Percentiles rank a stretch among this genome's conserved stretches.
Conservation (phyloP, 92 coral and sea anemone genomes). For the Heteractis magnifica region DNA sequence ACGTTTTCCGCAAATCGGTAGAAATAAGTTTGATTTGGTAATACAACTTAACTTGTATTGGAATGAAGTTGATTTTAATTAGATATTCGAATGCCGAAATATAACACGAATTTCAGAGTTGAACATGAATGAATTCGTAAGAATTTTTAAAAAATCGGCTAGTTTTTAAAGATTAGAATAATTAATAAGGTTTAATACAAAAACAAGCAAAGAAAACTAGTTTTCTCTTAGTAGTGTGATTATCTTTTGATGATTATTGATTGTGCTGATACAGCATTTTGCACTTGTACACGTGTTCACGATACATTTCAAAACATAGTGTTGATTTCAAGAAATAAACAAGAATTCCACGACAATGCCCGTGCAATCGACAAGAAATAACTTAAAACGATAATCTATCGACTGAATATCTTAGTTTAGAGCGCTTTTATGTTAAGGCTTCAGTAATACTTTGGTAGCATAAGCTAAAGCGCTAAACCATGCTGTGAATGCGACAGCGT, state of each 20-base stretch:
- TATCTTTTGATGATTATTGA: not conserved
- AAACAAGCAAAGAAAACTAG: not conserved
- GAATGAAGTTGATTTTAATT: no score
- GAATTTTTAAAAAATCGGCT: no score
- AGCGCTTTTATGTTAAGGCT: not conserved
- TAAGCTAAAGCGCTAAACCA: not conserved
- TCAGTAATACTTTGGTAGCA: not conserved
- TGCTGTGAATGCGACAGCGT: not conserved
- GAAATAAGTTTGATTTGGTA: no score
- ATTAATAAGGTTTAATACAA: not conserved
- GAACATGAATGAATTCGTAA: no score
- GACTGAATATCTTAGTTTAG: not conserved
- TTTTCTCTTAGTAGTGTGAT: not conserved
- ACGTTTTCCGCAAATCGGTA: not conserved
- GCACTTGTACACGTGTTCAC: not conserved
- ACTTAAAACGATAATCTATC: not conserved
- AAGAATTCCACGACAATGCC: not conserved
- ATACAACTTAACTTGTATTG: no score
- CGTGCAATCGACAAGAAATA: not conserved
- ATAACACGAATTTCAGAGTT: no score
- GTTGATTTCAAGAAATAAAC: not conserved
- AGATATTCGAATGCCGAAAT: no score
- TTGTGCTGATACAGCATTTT: slow-evolving; percentile 1
- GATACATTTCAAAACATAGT: not conserved
- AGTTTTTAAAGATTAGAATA: no score